Evolutionary conservation across 2,797 vertebrate species (phyloP).

Genomic region (Argentina silus): DNA sequence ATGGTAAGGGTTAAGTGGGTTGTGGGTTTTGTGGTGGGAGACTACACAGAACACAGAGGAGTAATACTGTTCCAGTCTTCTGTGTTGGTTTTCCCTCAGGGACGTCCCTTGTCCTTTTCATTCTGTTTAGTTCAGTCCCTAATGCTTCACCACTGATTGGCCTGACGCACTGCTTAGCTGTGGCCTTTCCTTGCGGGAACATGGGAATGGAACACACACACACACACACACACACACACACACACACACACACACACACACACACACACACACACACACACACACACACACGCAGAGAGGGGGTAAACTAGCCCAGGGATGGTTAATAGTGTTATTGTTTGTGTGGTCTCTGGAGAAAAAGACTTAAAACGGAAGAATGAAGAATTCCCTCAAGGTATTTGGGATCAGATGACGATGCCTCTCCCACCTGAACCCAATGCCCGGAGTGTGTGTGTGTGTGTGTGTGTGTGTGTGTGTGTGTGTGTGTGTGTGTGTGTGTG

Average conservation of each 20-base stretch:
- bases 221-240: no score
- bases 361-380: neutral
- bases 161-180: neutral
- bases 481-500: no score
- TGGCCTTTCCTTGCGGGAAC: neutral
- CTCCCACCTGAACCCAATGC: neutral
- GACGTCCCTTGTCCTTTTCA: neutral
- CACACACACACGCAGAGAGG: no score
- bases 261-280: no score
- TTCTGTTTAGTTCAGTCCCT: no score
- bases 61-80: no score
- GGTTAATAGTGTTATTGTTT: neutral
- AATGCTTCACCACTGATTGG: no score
- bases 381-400: no score
- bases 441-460: neutral
- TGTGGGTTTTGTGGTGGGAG: neutral
- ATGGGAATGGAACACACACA: neutral
- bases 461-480: neutral
- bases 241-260: no score
- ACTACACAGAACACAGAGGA: no score
- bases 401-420: neutral
- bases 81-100: neutral
- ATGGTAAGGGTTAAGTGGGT: neutral
- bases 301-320: neutral
- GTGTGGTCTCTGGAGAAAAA: neutral